Base-by-base conservation (phyloP, 1,140 invertebrate genomes). In the Drosophila littoralis region DNA sequence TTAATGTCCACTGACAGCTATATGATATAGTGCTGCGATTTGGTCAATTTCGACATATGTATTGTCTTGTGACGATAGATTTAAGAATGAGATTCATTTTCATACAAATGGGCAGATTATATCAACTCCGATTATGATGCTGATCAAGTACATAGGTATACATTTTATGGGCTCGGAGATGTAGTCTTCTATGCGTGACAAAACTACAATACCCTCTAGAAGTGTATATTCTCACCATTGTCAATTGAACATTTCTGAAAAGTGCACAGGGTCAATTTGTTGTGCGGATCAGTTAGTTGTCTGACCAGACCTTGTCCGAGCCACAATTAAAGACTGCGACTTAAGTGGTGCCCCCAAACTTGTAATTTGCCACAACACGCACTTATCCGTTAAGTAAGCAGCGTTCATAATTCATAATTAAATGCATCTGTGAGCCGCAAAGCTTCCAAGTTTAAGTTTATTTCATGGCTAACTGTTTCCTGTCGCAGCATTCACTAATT, bases 381-480 rank as follows among this genome's bases (percentile, higher is more conserved):
- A 72, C 38, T 72, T 72, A 36, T 42, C 36, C 35, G 13, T 57
- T 59, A 67, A 59, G 70, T 35, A 67, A 52, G 48, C 38, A 51
- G 40, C 46, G 15, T 28, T 59, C 42, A 68, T 73, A 68, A 67
- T 60, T 73, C 15, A 51, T 61, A 57, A 69, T 63, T 63, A 75
- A 61, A 69, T 43, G 51, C 50, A 61, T 74, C 32, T 46, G 28
- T 48, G 33, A 57, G 36, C 1, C 22, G 36, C 28, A 48, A 42
- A 38, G 12, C 33, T 36, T 4, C 22, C n/a, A 57, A 38, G 48
- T 75, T 52, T n/a, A 38, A 33, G 33, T 10, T 32, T 15, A 50
- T 59, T 35, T 12, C 54, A 61, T 48, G 33, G 15, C 57, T 75
- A 69, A 79, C 57, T 66, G 57, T 54, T 88, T 85, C 70, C 82